A percentile compares a stretch with the other conserved stretches of the same genome.
Conservation (phyloP, 2,797 vertebrate genomes). For the Lophotriccus pileatus region DNA sequence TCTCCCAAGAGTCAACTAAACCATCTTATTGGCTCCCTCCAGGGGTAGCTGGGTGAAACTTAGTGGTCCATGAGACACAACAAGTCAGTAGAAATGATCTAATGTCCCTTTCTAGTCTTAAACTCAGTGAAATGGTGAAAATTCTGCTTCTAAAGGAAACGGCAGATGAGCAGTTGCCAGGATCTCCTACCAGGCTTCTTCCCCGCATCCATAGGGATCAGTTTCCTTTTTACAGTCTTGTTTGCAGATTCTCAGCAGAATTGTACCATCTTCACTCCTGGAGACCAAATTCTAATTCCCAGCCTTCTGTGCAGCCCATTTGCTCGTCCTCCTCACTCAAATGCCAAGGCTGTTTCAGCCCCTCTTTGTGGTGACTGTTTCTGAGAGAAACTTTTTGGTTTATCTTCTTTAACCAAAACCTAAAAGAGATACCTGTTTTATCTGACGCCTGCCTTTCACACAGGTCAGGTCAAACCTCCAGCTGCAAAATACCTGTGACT, state of each 20-base stretch:
- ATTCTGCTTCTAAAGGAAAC: slow-evolving; percentile 7
- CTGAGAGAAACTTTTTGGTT: neutral
- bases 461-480: neutral
- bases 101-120: slow-evolving; percentile 50
- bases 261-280: neutral
- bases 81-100: slow-evolving; percentile 56
- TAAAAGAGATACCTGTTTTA: neutral
- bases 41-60: slow-evolving; percentile 42
- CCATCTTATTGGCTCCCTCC: slow-evolving; percentile 38
- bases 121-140: slow-evolving; percentile 56
- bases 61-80: slow-evolving; percentile 43
- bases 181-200: slow-evolving; percentile 15
- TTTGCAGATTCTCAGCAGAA: slow-evolving; percentile 5
- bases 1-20: slow-evolving; percentile 8
- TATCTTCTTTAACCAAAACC: neutral
- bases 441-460: neutral
- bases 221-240: neutral
- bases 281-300: slow-evolving; percentile 6
- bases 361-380: neutral
- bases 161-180: slow-evolving; percentile 21
- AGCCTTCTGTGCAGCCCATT: neutral
- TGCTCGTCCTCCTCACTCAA: neutral
- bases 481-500: neutral
- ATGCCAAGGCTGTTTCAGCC: neutral
- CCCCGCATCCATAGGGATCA: neutral